These are phyloP conservation scores for Pocillopora meandrina DNA, from an alignment of 92 coral and sea anemone species.

Conservation along the genomic window DNA sequence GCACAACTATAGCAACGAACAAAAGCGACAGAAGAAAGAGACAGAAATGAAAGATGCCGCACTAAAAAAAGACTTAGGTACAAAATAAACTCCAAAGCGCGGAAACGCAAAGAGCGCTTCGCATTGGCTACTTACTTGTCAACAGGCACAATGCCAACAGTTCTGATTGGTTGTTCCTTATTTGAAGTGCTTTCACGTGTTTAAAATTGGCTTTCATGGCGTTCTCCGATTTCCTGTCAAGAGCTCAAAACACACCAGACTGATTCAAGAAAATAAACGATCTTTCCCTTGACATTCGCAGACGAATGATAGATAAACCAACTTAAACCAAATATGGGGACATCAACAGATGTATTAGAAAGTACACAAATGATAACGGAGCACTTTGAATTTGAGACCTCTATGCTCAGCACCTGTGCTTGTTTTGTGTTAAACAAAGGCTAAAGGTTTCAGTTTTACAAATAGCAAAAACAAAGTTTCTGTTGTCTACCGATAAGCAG, in stretches of 20 bases:
- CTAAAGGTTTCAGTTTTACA: not conserved
- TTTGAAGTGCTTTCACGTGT: constrained; percentile 22
- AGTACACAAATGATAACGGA: not conserved
- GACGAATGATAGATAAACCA: not conserved
- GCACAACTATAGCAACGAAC: constrained; percentile 17
- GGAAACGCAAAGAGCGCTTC: constrained; percentile 47
- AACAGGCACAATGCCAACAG: constrained; percentile 26
- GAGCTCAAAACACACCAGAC: constrained; percentile 8
- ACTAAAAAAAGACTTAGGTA: constrained; percentile 39
- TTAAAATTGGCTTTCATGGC: constrained; percentile 15
- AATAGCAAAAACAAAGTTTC: constrained; percentile 1
- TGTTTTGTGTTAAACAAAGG: constrained; percentile 11
- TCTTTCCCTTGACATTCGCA: not conserved
- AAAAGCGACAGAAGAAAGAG: constrained; percentile 55
- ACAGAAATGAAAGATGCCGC: constrained; percentile 67
- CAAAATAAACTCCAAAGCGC: constrained; percentile 76
- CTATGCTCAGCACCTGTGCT: constrained; percentile 20
- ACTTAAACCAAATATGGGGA: not conserved
- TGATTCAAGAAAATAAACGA: not conserved
- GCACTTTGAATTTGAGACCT: not conserved
- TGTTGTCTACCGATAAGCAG: constrained; percentile 1
- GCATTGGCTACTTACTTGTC: constrained; percentile 71
- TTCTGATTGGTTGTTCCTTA: constrained; percentile 49
- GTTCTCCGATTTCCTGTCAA: constrained; percentile 43
- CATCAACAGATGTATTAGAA: not conserved